A percentile compares a stretch with the other conserved stretches of the same genome.
Conservation (phyloP, 2,888 invertebrate species). For the Eubasilissa splendida region DNA sequence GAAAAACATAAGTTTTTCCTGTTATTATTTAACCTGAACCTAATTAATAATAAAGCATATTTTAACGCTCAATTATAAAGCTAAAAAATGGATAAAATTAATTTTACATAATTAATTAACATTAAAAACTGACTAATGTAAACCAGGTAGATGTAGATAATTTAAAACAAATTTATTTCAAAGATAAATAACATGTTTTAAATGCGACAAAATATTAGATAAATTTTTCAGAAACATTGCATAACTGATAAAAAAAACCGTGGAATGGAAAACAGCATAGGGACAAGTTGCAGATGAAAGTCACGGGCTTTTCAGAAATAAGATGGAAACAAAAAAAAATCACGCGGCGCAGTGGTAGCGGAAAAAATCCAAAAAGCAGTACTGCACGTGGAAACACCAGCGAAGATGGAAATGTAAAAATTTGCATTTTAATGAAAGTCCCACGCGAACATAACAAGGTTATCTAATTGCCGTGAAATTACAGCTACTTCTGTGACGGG, state of each 20-base stretch:
- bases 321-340: slow-evolving; percentile 8
- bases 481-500: slow-evolving; percentile 54
- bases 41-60: too few relatives aligned
- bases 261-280: background rate
- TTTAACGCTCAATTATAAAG: too few relatives aligned
- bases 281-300: background rate
- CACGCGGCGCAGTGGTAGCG: background rate
- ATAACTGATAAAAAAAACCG: background rate
- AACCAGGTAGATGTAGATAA: too few relatives aligned
- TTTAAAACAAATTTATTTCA: too few relatives aligned
- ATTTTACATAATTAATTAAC: too few relatives aligned
- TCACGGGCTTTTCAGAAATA: slow-evolving; percentile 3
- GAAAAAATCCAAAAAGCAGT: slow-evolving; percentile 25
- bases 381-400: slow-evolving; percentile 15
- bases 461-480: slow-evolving; percentile 60
- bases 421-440: slow-evolving; percentile 74
- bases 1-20: too few relatives aligned
- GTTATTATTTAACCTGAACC: too few relatives aligned
- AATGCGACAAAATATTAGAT: too few relatives aligned
- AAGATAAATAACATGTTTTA: too few relatives aligned
- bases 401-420: slow-evolving; percentile 60
- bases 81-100: too few relatives aligned
- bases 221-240: background rate
- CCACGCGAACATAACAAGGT: slow-evolving; percentile 70
- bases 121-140: too few relatives aligned